Conservation (phyloP, 2,113 vertebrate genomes). For the Pelecanoides urinatrix region DNA sequence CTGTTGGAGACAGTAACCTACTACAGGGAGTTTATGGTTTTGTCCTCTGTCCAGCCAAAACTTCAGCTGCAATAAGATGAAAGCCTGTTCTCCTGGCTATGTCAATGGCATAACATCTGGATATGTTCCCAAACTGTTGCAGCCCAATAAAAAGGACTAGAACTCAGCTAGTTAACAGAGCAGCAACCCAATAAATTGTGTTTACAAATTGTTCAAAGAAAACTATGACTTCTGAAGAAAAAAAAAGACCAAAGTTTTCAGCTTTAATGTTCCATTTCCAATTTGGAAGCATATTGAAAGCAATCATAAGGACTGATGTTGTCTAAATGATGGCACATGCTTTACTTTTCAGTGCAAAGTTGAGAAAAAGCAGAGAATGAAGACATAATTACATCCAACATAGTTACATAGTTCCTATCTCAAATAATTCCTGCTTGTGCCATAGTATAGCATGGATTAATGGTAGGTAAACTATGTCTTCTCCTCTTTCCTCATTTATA, state of each 20-base stretch:
- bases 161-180: neutral
- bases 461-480: neutral
- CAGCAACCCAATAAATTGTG: neutral
- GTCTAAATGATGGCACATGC: neutral
- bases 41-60: neutral
- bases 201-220: neutral
- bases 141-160: neutral
- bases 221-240: neutral
- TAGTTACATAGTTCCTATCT: neutral
- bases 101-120: neutral
- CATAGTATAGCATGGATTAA: neutral
- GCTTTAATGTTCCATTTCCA: neutral
- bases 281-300: neutral
- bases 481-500: neutral
- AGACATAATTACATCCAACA: neutral
- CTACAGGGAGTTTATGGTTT: neutral
- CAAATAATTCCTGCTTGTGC: neutral
- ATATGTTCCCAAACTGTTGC: neutral
- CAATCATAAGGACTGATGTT: neutral
- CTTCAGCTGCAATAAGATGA: neutral
- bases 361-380: neutral
- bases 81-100: neutral
- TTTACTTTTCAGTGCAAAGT: neutral
- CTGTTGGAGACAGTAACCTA: neutral
- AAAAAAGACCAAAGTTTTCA: neutral